phyloP scores from a whole-genome alignment of 2,797 vertebrate genomes.

The Alcedo atthis region DNA sequence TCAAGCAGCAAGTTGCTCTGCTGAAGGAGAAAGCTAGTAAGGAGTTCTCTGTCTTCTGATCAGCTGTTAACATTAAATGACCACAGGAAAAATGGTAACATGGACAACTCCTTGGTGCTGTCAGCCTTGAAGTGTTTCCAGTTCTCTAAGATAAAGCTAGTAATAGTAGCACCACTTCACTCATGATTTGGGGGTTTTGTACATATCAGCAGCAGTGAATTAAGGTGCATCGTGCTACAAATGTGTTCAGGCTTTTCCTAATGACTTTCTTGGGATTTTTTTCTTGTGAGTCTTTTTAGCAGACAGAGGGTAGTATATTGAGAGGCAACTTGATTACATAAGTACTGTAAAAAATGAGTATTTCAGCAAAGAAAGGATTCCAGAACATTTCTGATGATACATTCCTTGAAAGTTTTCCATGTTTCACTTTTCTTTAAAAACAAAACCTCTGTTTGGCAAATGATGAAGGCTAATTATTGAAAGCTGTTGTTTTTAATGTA shows the following conservation, averaged over 20 bases:
- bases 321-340: not conserved
- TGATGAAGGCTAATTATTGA: not conserved
- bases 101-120: not conserved
- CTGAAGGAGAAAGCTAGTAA: slow-evolving; percentile 97
- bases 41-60: slow-evolving; percentile 32
- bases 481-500: not conserved
- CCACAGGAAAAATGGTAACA: not conserved
- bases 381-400: not conserved
- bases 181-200: not conserved
- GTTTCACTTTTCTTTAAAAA: not conserved
- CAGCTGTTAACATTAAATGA: not conserved
- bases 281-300: not conserved
- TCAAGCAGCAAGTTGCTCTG: slow-evolving; percentile 95
- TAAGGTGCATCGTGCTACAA: not conserved
- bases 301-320: not conserved
- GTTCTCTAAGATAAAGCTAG: not conserved
- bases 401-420: not conserved
- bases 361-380: not conserved
- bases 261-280: not conserved
- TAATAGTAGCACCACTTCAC: not conserved
- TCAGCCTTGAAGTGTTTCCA: not conserved
- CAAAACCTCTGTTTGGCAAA: not conserved
- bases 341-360: not conserved
- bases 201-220: not conserved
- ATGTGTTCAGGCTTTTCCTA: not conserved